Conservation (phyloP, 2,888 invertebrate genomes). For the Clanis bilineata region DNA sequence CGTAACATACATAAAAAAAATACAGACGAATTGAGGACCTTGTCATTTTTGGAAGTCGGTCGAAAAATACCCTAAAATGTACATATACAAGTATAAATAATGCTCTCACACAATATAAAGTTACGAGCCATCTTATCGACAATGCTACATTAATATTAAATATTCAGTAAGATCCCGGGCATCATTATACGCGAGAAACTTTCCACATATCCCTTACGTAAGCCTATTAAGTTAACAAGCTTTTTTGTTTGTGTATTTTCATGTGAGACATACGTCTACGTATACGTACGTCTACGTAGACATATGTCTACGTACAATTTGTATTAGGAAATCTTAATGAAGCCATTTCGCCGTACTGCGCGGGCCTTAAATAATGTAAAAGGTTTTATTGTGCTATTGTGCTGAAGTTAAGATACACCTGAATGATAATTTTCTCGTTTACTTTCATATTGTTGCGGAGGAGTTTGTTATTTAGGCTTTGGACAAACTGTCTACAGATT, state of each 20-base stretch:
- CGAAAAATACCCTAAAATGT: not conserved
- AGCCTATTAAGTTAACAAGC: constrained; percentile 32
- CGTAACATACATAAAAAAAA: too few species aligned
- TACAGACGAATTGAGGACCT: too few species aligned
- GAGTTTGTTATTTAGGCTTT: not conserved
- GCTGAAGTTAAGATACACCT: not conserved
- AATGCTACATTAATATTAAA: constrained; percentile 28
- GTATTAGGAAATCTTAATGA: not conserved
- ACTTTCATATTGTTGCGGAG: not conserved
- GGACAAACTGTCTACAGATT: not conserved
- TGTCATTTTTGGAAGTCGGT: too few species aligned
- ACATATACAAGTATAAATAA: not conserved
- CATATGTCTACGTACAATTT: not conserved
- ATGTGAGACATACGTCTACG: not conserved
- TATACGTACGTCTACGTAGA: not conserved
- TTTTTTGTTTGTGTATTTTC: constrained; percentile 22
- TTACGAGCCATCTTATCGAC: constrained; percentile 25
- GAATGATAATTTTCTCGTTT: not conserved
- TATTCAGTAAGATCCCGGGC: constrained; percentile 31
- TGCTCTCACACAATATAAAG: constrained; percentile 16
- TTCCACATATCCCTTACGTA: constrained; percentile 24
- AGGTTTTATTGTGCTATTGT: not conserved
- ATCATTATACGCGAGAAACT: constrained; percentile 26
- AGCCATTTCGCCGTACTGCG: not conserved
- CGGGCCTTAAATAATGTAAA: not conserved